phyloP scores from a whole-genome alignment of 2,797 vertebrate species.

The Cossypha niveicapilla region DNA sequence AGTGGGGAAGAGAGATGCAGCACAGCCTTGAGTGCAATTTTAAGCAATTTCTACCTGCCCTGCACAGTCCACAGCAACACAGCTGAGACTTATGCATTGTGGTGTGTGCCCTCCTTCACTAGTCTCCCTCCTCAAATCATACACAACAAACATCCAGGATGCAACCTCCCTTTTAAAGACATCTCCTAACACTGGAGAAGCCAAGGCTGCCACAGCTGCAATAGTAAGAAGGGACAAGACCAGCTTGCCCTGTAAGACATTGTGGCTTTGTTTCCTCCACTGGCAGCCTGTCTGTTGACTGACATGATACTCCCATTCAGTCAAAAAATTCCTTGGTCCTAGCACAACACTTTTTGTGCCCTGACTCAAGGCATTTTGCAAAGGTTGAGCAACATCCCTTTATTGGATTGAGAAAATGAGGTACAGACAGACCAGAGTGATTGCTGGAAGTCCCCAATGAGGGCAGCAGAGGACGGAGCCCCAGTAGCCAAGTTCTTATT shows the following conservation, averaged over 20 bases:
- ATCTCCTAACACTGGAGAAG: background rate
- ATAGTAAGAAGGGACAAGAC: background rate
- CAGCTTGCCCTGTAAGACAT: background rate
- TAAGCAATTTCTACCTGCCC: background rate
- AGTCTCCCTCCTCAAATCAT: background rate
- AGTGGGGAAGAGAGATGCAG: background rate
- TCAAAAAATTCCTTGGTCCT: background rate
- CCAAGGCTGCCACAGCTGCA: background rate
- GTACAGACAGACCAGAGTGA: background rate
- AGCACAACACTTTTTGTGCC: background rate
- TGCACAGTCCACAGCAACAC: background rate
- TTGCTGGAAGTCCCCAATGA: background rate
- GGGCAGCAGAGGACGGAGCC: background rate
- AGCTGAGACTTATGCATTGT: accelerated
- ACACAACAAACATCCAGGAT: background rate
- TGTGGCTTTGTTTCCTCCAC: background rate
- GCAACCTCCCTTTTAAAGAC: background rate
- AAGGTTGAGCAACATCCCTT: constrained; percentile 13
- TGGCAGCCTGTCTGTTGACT: background rate
- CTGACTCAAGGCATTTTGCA: constrained; percentile 4
- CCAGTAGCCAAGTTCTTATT: background rate
- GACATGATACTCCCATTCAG: background rate
- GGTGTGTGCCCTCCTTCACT: background rate
- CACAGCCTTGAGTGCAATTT: background rate
- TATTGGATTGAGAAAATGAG: background rate